Conservation (phyloP, 2,888 invertebrate genomes). For the Embidobia sp. region DNA sequence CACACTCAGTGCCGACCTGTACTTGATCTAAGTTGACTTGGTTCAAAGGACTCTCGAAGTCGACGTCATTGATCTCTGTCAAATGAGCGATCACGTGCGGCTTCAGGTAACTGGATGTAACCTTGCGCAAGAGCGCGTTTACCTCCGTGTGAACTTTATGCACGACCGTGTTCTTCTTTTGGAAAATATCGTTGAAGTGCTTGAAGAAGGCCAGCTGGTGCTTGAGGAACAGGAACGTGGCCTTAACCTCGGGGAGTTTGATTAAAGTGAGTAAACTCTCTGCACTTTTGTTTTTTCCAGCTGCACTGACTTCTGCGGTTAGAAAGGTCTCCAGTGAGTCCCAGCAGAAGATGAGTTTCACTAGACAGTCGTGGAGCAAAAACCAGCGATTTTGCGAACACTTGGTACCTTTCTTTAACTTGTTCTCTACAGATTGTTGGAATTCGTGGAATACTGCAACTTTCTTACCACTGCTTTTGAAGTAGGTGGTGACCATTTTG, state of each 20-base stretch:
- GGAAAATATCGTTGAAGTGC: conserved; percentile 43
- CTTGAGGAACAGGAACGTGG: conserved; percentile 36
- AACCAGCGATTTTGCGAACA: conserved; percentile 21
- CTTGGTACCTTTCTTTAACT: conserved; percentile 36
- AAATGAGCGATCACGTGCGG: conserved; percentile 37
- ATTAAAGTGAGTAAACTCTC: conserved; percentile 12
- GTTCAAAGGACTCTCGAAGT: conserved; percentile 32
- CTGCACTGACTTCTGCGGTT: background rate
- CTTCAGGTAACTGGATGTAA: conserved; percentile 34
- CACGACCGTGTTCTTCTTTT: conserved; percentile 38
- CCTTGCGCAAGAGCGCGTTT: conserved; percentile 31
- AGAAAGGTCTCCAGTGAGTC: conserved; percentile 35
- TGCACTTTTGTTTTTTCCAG: conserved; percentile 16
- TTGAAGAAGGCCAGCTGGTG: conserved; percentile 46
- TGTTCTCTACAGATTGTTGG: conserved; percentile 42
- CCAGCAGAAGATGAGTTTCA: conserved; percentile 29
- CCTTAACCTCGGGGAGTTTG: conserved; percentile 21
- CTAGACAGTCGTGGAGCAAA: conserved; percentile 33
- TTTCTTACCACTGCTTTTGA: conserved; percentile 42
- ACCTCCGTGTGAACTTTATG: conserved; percentile 38
- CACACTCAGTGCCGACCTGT: conserved; percentile 38
- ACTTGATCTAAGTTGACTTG: conserved; percentile 34
- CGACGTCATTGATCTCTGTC: conserved; percentile 28
- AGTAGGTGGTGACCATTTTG: conserved; percentile 18
- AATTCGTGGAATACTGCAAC: conserved; percentile 26